Evolutionary conservation across 2,797 vertebrate genomes (phyloP), one percentile per base, ranked within the genome.

Genomic region (Hippocampus kuda): DNA sequence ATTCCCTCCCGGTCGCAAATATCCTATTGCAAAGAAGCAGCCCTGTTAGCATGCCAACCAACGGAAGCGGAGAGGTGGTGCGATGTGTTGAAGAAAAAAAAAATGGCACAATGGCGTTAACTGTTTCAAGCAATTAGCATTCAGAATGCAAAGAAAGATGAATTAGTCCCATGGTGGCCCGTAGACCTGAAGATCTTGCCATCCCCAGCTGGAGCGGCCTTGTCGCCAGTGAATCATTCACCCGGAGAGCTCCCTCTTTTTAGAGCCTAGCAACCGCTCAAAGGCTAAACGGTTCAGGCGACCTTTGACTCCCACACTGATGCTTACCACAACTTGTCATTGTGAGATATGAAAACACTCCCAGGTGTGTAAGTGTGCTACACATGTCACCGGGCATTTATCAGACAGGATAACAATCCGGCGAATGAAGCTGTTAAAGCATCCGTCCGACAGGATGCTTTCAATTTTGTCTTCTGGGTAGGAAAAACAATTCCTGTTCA

Each of bases 241-340:
- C 53, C 68, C 66, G 27, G 26, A 8, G 66, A 41, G 53, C 51
- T 34, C 24, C 7, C 44, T 7, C 48, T 44, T 48, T 34, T 57
- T 67, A 54, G 34, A 54, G 30, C 66, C 66, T 18, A 67, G 66
- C 53, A 67, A 67, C 49, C 13, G 30, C 27, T 57, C 30, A 41
- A 56, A 54, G 51, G 49, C 49, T 67, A 41, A 38, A 67, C 24
- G 22, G 27, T 24, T 56, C 27, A 15, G 53, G 5, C 12, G 38
- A 41, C 66, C 49, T 54, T 67, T 54, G 66, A 67, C 66, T 44
- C 18, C n/a, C 10, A 56, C 53, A 42, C 38, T 56, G 66, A 56
- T 54, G 30, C 48, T 41, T 59, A 57, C 51, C 42, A 30, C 11
- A 27, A 59, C 77, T n/a, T 56, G 49, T 56, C 51, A 42, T 24